Evolutionary conservation across 2,888 invertebrate species (phyloP), one percentile per base, ranked within the genome.

Genomic region (Axea sp.): DNA sequence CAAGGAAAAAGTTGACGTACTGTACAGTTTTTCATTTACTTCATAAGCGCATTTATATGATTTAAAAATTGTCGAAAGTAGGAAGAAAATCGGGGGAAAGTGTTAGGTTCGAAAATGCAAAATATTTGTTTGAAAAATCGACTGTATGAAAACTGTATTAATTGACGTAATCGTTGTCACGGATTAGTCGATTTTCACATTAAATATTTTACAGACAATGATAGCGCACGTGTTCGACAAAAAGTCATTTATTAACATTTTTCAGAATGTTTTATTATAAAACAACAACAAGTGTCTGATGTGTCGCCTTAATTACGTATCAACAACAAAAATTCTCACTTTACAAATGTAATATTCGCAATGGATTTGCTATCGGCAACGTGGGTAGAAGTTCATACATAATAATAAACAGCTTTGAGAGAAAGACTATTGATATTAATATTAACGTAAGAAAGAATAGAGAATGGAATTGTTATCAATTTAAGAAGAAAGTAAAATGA

Each of bases 191-290:
- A 45, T 55, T 55, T 19, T 55, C 24, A 19, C 28, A 2, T 2
- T 31, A 55, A 65, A 47, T 49, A 67, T 67, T 67, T 67, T 35
- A n/a, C 28, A 41, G 19, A 39, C 31, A 33, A 41, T 53, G 64
- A 51, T 12, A 41, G 31, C 33, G 51, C 41, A 30, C 22, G 30
- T 67, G 7, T 30, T 49, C 22, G 47, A 45, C 37, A 33, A 67
- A 49, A 67, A 30, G 47, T 45, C 30, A 57, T 67, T 43, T 53
- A 64, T 51, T 62, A 43, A 53, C 26, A 39, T 30, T 33, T 28
- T 28, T 15, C 26, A 55, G 17, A 30, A 60, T 53, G 39, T 62
- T 60, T 60, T 43, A 51, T 68, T 59, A 57, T 68, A 69, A 60
- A 51, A 69, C 59, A 60, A 49, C 45, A 68, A 67, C 57, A 51